A percentile compares a stretch with the other conserved stretches of the same genome.
phyloP scores from a whole-genome alignment of 2,797 vertebrate species.

The Eulemur mongoz region DNA sequence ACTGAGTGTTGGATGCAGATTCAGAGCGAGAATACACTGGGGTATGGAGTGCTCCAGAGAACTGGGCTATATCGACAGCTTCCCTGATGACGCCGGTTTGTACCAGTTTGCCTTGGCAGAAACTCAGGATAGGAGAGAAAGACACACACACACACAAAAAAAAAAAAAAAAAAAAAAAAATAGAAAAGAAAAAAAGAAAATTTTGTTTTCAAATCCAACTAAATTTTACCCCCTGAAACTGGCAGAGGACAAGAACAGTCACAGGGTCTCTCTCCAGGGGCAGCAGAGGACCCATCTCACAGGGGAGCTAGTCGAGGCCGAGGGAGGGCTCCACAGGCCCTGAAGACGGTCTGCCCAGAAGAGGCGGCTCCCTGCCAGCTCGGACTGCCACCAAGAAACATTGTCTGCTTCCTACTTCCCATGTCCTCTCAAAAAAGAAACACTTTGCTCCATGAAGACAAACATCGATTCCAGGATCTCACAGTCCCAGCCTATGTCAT shows the following conservation, averaged over 20 bases:
- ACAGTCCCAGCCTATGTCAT: slow-evolving; percentile 18
- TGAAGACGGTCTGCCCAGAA: background rate
- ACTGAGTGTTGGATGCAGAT: slow-evolving; percentile 71
- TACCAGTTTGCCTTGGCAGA: slow-evolving; percentile 74
- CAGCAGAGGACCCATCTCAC: background rate
- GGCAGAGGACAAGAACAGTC: background rate
- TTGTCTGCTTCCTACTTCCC: slow-evolving; percentile 52
- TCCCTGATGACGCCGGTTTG: slow-evolving; percentile 64
- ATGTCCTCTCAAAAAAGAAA: slow-evolving; percentile 58
- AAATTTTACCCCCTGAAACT: background rate
- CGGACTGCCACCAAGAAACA: background rate
- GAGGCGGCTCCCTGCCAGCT: slow-evolving; percentile 40
- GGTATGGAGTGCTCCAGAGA: slow-evolving; percentile 74
- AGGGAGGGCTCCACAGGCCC: background rate
- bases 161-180: background rate
- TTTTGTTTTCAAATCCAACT: background rate
- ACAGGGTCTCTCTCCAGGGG: background rate
- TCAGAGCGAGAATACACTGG: slow-evolving; percentile 72
- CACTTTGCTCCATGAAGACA: slow-evolving; percentile 28
- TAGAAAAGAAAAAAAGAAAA: background rate
- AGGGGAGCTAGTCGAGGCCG: background rate
- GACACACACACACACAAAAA: no score
- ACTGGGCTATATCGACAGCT: slow-evolving; percentile 71
- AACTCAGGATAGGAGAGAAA: slow-evolving; percentile 72
- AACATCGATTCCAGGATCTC: slow-evolving; percentile 63